Evolutionary conservation across 2,888 invertebrate species (phyloP).

Genomic region (Rhagonycha fulva): DNA sequence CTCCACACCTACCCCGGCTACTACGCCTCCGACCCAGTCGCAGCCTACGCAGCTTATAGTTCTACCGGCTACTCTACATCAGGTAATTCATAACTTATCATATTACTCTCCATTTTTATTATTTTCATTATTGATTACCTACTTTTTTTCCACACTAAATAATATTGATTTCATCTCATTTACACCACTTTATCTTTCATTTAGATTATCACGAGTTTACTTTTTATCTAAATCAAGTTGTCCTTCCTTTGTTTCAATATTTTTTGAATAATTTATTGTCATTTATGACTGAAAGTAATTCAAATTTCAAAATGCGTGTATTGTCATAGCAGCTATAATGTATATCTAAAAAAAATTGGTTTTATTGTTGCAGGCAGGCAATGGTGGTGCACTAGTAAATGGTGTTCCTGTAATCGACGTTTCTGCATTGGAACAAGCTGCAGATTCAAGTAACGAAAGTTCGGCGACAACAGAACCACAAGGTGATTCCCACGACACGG

Average conservation of each 20-base stretch:
- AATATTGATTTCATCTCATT: slow-evolving; percentile 27
- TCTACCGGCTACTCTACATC: slow-evolving; percentile 56
- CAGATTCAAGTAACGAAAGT: slow-evolving; percentile 64
- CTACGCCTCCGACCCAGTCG: slow-evolving; percentile 53
- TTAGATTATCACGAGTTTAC: slow-evolving; percentile 6
- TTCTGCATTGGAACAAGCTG: slow-evolving; percentile 59
- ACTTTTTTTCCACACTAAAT: slow-evolving; percentile 3
- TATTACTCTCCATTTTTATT: slow-evolving; percentile 23
- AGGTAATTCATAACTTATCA: slow-evolving; percentile 46
- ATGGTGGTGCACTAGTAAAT: slow-evolving; percentile 41
- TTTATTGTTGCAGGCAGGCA: slow-evolving; percentile 4
- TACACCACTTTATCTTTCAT: slow-evolving; percentile 9
- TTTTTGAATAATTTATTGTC: not conserved
- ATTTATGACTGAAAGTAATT: not conserved
- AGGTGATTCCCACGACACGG: slow-evolving; percentile 57
- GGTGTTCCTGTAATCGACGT: slow-evolving; percentile 56
- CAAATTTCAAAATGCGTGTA: not conserved
- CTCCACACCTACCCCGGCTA: slow-evolving; percentile 53
- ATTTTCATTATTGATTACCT: slow-evolving; percentile 30
- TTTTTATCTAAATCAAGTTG: slow-evolving; percentile 3
- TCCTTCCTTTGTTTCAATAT: not conserved
- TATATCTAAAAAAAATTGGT: not conserved
- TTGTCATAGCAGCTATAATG: not conserved
- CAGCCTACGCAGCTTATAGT: slow-evolving; percentile 56
- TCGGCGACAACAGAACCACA: slow-evolving; percentile 58